A percentile compares a stretch with the other conserved stretches of the same genome.
Conservation (phyloP, 2,888 invertebrate genomes). For the Thysanoteuthis rhombus region DNA sequence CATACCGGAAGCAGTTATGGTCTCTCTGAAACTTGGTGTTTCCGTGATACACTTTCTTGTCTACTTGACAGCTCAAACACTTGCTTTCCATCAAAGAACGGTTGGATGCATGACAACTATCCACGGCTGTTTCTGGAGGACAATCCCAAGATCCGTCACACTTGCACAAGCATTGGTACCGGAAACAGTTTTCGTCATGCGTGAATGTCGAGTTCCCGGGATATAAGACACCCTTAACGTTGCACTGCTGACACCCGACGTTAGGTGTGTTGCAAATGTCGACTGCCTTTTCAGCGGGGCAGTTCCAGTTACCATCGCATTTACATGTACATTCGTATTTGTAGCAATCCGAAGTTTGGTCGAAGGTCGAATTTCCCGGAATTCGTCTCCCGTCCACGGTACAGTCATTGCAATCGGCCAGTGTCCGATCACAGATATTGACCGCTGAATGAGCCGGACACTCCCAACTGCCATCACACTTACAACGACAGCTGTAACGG, state of each 20-base stretch:
- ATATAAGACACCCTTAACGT: not conserved
- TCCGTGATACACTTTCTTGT: not conserved
- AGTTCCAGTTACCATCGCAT: constrained; percentile 35
- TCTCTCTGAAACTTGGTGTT: not conserved
- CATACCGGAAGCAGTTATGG: not conserved
- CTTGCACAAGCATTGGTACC: constrained; percentile 52
- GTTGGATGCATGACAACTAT: constrained; percentile 36
- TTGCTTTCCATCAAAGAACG: not conserved
- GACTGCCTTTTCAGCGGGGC: constrained; percentile 26
- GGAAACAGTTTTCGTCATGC: constrained; percentile 40
- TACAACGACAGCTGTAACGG: constrained; percentile 27
- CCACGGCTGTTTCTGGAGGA: constrained; percentile 41
- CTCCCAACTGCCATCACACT: constrained; percentile 28
- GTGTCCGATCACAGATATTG: constrained; percentile 41
- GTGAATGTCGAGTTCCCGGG: constrained; percentile 38
- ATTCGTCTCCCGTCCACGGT: not conserved
- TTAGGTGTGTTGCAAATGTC: not conserved
- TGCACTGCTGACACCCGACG: not conserved
- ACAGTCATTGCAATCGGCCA: constrained; percentile 1
- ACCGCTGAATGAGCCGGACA: constrained; percentile 42
- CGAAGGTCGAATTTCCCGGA: not conserved
- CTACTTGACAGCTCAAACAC: not conserved
- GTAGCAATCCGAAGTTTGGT: not conserved
- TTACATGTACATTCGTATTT: constrained; percentile 27
- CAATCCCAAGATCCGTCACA: constrained; percentile 56